Conservation (phyloP, 2,888 invertebrate genomes). For the Nymphalis urticae region DNA sequence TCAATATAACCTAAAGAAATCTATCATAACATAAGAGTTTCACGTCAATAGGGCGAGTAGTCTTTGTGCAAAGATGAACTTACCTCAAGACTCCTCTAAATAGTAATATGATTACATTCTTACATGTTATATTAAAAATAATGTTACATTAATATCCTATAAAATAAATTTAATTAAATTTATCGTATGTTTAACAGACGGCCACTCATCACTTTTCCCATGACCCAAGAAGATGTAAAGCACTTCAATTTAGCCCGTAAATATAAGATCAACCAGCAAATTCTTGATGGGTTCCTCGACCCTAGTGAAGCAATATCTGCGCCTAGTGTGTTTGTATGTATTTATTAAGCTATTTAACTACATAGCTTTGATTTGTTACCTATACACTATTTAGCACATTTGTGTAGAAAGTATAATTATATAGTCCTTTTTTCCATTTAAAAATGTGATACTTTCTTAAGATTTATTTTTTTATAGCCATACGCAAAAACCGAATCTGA, state of each 20-base stretch:
- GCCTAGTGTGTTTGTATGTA: constrained; percentile 72
- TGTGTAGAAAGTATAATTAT: too few relatives aligned
- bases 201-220: constrained; percentile 72
- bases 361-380: not conserved
- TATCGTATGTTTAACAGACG: constrained; percentile 49
- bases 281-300: constrained; percentile 68
- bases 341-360: not conserved
- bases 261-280: constrained; percentile 71
- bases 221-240: constrained; percentile 61
- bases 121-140: too few relatives aligned
- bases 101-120: too few relatives aligned
- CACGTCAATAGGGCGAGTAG: too few relatives aligned
- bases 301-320: constrained; percentile 63
- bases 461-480: constrained; percentile 50
- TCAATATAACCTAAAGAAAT: too few relatives aligned
- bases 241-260: constrained; percentile 69
- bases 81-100: too few relatives aligned
- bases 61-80: too few relatives aligned
- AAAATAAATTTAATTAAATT: constrained; percentile 1
- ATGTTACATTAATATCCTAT: not conserved
- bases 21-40: too few relatives aligned
- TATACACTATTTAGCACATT: too few relatives aligned
- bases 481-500: constrained; percentile 57
- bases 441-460: too few relatives aligned
- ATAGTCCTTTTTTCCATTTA: too few relatives aligned